A percentile compares a stretch with the other conserved stretches of the same genome.
Conservation (phyloP, 64 coral and sea anemone genomes). For the Pachyseris speciosa region DNA sequence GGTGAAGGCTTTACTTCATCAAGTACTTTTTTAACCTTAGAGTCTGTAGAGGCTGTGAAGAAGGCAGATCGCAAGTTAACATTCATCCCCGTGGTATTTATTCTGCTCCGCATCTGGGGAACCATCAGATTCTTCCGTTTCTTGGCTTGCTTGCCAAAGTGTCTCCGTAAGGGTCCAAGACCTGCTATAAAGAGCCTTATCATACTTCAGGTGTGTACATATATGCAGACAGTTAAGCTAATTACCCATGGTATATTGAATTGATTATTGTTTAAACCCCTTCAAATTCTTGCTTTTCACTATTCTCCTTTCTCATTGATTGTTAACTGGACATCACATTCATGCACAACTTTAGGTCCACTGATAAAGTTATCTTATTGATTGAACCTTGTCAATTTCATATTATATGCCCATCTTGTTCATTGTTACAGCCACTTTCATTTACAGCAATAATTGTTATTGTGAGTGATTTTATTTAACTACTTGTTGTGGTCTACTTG, state of each 20-base stretch:
- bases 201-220: conserved; percentile 63
- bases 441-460: too few relatives aligned
- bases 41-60: conserved; percentile 17
- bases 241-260: too few relatives aligned
- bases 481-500: too few relatives aligned
- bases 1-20: conserved; percentile 11
- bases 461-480: too few relatives aligned
- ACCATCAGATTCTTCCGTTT: conserved; percentile 68
- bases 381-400: too few relatives aligned
- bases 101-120: conserved; percentile 77
- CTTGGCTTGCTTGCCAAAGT: background rate
- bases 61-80: conserved; percentile 64
- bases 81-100: conserved; percentile 76
- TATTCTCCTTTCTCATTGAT: background rate
- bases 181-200: background rate
- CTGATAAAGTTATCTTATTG: too few relatives aligned
- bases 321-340: too few relatives aligned
- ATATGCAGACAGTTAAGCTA: background rate
- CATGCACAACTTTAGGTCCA: too few relatives aligned
- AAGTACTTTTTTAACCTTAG: background rate
- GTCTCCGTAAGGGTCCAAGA: background rate
- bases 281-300: background rate
- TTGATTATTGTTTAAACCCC: too few relatives aligned
- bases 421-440: too few relatives aligned
- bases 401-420: too few relatives aligned